Conservation (phyloP, 2,113 vertebrate species). For the Charadrius vociferus region DNA sequence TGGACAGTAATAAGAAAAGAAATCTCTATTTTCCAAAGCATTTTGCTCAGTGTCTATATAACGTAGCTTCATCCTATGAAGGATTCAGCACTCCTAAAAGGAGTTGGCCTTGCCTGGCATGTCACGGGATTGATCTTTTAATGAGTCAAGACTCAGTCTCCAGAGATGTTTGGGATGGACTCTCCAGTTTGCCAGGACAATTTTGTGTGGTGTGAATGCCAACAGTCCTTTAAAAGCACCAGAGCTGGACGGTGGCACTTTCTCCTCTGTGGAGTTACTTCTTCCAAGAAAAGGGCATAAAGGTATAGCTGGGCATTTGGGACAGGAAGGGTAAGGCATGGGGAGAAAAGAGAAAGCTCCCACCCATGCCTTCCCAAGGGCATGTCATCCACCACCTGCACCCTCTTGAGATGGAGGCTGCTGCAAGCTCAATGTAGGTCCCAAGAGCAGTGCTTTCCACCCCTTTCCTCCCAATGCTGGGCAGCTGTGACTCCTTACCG, state of each 20-base stretch:
- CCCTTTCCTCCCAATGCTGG: background rate
- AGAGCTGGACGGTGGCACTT: background rate
- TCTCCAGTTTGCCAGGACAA: rapidly evolving
- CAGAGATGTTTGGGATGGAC: background rate
- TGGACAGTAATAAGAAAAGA: background rate
- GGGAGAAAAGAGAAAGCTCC: background rate
- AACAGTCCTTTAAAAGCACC: background rate
- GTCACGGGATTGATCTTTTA: background rate
- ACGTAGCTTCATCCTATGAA: background rate
- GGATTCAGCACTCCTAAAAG: background rate
- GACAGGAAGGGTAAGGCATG: background rate
- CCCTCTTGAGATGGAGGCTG: background rate
- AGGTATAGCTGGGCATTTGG: background rate
- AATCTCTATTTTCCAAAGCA: background rate
- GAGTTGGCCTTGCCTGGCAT: background rate
- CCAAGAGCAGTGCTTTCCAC: background rate
- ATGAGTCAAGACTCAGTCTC: background rate
- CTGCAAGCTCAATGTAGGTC: background rate
- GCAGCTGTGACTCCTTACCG: background rate
- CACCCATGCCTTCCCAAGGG: background rate
- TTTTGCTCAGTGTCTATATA: background rate
- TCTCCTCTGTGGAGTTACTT: background rate
- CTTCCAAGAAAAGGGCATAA: background rate
- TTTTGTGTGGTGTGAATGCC: background rate
- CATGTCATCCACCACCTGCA: background rate